These are phyloP conservation scores for Dysmachus trigonus DNA, from an alignment of 2,888 invertebrate species.

Conservation along the genomic window DNA sequence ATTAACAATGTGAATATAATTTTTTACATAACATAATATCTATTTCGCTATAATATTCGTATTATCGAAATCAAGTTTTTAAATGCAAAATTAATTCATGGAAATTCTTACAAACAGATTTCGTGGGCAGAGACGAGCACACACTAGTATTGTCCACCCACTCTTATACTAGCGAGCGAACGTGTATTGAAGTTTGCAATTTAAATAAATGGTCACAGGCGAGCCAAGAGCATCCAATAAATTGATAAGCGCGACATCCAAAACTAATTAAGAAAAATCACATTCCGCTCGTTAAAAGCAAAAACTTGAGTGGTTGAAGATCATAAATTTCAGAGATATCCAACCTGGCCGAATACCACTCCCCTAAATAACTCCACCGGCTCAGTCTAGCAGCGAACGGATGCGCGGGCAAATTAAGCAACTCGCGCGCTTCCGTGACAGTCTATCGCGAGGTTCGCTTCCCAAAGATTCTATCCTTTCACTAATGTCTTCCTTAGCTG, in stretches of 20 bases:
- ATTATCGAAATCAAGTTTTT: not conserved
- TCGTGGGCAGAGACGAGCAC: not conserved
- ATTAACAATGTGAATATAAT: not conserved
- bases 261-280: slow-evolving; percentile 37
- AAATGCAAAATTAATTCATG: not conserved
- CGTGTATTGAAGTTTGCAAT: not conserved
- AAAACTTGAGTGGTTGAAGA: slow-evolving; percentile 19
- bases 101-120: not conserved
- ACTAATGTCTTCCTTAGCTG: slow-evolving; percentile 27
- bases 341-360: not conserved
- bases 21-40: not conserved
- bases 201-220: not conserved
- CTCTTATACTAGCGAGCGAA: not conserved
- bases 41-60: not conserved
- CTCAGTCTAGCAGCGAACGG: not conserved
- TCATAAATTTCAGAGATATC: slow-evolving; percentile 37
- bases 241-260: slow-evolving; percentile 26
- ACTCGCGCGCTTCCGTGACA: slow-evolving; percentile 34
- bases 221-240: not conserved
- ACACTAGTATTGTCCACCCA: not conserved
- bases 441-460: slow-evolving; percentile 16
- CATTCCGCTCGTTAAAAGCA: slow-evolving; percentile 18
- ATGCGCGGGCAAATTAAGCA: slow-evolving; percentile 28
- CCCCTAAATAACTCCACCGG: not conserved
- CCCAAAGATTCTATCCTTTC: slow-evolving; percentile 31